These are phyloP conservation scores for Parauchenoglanis punctatus DNA, from an alignment of 2,797 vertebrate genomes.

Conservation along the genomic window DNA sequence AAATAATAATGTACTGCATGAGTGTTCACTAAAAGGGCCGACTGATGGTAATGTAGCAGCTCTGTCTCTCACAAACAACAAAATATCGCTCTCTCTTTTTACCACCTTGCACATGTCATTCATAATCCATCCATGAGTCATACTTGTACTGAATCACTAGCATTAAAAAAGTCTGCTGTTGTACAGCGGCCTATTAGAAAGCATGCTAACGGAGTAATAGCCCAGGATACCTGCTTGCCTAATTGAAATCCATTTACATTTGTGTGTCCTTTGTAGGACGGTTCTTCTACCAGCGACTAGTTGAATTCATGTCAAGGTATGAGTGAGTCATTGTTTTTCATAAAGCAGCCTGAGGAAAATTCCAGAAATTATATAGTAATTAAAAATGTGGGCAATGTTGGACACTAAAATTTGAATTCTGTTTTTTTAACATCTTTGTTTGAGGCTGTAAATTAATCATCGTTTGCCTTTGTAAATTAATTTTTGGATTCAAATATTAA, in stretches of 20 bases:
- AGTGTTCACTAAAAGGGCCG: background rate
- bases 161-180: conserved; percentile 14
- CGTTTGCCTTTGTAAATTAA: background rate
- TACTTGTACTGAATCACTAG: background rate
- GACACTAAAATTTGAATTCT: no score
- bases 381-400: background rate
- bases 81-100: background rate
- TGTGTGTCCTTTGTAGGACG: conserved; percentile 72
- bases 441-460: background rate
- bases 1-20: background rate
- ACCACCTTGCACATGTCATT: background rate
- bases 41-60: background rate
- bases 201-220: conserved; percentile 21
- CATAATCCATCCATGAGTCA: conserved; percentile 1
- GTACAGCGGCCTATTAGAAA: background rate
- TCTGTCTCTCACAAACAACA: conserved; percentile 1
- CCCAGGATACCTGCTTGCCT: background rate
- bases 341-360: background rate
- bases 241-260: background rate
- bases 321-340: background rate
- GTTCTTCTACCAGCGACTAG: conserved; percentile 95
- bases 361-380: background rate
- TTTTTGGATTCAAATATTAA: background rate
- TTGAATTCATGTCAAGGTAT: conserved; percentile 97
- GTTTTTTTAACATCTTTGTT: background rate